Evolutionary conservation across 2,888 invertebrate species (phyloP).

Genomic region (Pachliopta kotzebuea): DNA sequence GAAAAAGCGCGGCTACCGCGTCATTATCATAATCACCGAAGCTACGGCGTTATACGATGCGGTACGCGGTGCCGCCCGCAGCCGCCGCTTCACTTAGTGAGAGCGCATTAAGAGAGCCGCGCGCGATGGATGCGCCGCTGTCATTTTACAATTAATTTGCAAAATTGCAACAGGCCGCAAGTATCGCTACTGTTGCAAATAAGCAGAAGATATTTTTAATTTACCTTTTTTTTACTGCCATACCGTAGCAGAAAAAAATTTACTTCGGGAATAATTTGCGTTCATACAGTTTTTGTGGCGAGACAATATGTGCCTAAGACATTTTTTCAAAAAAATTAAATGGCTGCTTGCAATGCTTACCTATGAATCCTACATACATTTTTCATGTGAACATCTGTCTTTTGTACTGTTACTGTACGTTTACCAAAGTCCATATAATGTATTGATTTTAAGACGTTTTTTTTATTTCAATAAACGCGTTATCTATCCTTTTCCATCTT

Average conservation of each 20-base stretch:
- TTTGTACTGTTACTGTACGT: too few species aligned
- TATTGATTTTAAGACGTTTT: too few species aligned
- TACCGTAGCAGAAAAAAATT: background rate
- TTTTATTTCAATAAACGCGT: too few species aligned
- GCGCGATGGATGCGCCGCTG: constrained; percentile 61
- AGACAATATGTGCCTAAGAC: too few species aligned
- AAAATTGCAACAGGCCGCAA: constrained; percentile 47
- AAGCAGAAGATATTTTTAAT: constrained; percentile 10
- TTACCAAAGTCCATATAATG: too few species aligned
- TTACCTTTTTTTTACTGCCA: constrained; percentile 2
- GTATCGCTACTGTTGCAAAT: constrained; percentile 31
- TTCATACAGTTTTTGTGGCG: too few species aligned
- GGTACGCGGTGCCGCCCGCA: constrained; percentile 66
- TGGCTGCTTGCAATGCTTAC: too few species aligned
- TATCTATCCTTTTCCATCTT: too few species aligned
- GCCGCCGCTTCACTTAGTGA: constrained; percentile 76
- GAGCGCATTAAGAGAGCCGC: constrained; percentile 72
- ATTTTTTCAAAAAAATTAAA: too few species aligned
- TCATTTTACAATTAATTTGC: constrained; percentile 76
- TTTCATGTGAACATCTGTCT: too few species aligned
- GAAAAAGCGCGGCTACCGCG: constrained; percentile 76
- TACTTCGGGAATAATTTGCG: background rate
- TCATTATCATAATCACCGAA: constrained; percentile 79
- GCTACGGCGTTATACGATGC: constrained; percentile 62
- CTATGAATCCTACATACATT: too few species aligned